Base-by-base conservation (phyloP, 2,113 vertebrate species). In the Oreotrochilus melanogaster region DNA sequence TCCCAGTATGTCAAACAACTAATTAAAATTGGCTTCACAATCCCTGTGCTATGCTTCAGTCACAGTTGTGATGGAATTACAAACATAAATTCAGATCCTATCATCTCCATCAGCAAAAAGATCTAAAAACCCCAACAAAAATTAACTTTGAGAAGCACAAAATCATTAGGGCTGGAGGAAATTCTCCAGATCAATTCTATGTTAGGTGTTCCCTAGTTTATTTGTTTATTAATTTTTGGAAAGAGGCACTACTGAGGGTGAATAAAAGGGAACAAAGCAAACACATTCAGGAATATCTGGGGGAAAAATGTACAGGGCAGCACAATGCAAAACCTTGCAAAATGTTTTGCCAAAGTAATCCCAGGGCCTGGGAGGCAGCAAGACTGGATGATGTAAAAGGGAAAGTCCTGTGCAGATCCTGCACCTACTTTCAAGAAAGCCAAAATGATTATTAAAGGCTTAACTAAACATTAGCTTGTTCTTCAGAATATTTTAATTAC, bases 401-500 rank as follows among this genome's bases (percentile, higher is more conserved):
- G 42, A 88, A 86, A 5, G 57, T 35, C 71, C 42, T 57, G 23
- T 23, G 58, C 58, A 56, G 27, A 96, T 71, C 28, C 18, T 5
- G 54, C 78, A 87, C 33, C 23, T 57, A 76, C 64, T 42, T 70
- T 91, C 54, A 74, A 84, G 39, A 62, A 86, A 79, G 73, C 25
- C 47, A 88, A 70, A 86, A n/a, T 3, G 3, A 47, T 88, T 61
- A 92, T 86, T 88, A 93, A 88, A 92, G 25, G 54, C 30, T 37
- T 58, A 86, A 86, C 18, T 5, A 83, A 54, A 72, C 18, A 93
- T 80, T 42, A 80, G 37, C 23, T 93, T 31, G 23, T 70, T 83
- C 65, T 48, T 89, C 54, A 15, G 21, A 94, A 45, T 33, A 76
- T 72, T 86, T 90, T 82, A 92, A 88, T 94, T 92, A 81, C 64